phyloP scores from a whole-genome alignment of 2,797 vertebrate species.

The Trichosurus vulpecula region DNA sequence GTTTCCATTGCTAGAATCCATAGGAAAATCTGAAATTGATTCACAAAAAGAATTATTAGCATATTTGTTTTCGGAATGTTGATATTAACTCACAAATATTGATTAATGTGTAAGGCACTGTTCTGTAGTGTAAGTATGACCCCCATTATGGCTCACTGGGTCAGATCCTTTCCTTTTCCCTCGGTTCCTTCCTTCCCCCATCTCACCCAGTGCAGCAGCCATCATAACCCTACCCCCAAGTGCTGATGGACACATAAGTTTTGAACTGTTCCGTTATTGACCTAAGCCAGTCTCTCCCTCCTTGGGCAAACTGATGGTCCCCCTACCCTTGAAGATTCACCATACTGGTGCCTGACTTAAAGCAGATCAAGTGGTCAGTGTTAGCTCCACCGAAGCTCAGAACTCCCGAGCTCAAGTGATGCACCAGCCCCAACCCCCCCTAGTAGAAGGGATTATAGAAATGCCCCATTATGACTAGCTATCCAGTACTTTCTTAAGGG shows the following conservation, averaged over 20 bases:
- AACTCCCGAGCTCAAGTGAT: not conserved
- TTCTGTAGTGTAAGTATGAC: not conserved
- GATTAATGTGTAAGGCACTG: not conserved
- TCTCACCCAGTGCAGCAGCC: not conserved
- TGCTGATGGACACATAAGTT: not conserved
- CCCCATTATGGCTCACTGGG: not conserved
- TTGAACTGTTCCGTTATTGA: not conserved
- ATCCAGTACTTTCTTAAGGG: not conserved
- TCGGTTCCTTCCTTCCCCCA: not conserved
- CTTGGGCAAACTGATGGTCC: not conserved
- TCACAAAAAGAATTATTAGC: conserved; percentile 79
- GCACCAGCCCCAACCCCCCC: not conserved
- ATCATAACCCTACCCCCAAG: not conserved
- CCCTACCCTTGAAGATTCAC: not conserved
- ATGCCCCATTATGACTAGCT: not conserved
- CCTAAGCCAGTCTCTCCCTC: not conserved
- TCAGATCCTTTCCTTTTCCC: not conserved
- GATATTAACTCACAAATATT: not conserved
- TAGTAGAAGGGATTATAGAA: not conserved
- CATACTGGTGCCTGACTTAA: not conserved
- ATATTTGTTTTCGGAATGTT: conserved; percentile 63
- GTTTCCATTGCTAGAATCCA: conserved; percentile 93
- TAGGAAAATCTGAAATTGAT: conserved; percentile 91
- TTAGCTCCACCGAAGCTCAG: not conserved
- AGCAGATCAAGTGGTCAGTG: not conserved